phyloP scores from a whole-genome alignment of 2,113 vertebrate genomes.

The Opisthocomus hoazin region DNA sequence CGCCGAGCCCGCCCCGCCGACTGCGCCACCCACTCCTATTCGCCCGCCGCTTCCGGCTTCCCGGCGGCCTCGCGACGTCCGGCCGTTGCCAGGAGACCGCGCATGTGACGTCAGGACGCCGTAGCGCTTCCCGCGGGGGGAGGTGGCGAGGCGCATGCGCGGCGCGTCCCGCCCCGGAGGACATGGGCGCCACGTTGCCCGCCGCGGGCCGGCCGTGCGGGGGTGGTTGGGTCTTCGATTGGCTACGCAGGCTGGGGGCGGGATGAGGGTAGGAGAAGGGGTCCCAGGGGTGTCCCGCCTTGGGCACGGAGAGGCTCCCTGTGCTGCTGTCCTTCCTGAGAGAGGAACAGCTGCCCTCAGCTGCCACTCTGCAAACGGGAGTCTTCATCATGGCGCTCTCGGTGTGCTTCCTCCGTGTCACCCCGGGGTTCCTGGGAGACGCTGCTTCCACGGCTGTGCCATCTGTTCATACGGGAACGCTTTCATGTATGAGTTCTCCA shows the following conservation, averaged over 20 bases:
- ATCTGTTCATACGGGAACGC: neutral
- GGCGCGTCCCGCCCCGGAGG: accelerated
- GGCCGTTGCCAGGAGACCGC: neutral
- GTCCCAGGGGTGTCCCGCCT: accelerated
- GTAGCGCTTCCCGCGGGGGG: too few species aligned
- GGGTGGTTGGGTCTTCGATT: accelerated
- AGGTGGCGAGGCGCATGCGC: neutral
- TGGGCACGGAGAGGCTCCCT: neutral
- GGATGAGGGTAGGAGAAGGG: neutral
- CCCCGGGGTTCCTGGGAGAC: neutral
- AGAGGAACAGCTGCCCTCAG: neutral
- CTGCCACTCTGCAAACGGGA: neutral
- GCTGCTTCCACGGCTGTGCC: neutral
- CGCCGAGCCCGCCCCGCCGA: neutral
- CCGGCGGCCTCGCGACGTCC: neutral
- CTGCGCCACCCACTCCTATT: neutral
- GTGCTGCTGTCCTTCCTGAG: neutral
- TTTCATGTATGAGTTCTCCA: neutral
- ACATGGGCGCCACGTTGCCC: neutral
- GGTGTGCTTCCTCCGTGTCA: neutral
- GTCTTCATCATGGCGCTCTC: accelerated
- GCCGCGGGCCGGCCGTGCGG: too few species aligned
- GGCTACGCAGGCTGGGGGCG: too few species aligned
- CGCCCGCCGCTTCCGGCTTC: neutral
- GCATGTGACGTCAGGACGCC: neutral